Evolutionary conservation across 2,888 invertebrate genomes (phyloP).

Genomic region (Plagodis pulveraria): DNA sequence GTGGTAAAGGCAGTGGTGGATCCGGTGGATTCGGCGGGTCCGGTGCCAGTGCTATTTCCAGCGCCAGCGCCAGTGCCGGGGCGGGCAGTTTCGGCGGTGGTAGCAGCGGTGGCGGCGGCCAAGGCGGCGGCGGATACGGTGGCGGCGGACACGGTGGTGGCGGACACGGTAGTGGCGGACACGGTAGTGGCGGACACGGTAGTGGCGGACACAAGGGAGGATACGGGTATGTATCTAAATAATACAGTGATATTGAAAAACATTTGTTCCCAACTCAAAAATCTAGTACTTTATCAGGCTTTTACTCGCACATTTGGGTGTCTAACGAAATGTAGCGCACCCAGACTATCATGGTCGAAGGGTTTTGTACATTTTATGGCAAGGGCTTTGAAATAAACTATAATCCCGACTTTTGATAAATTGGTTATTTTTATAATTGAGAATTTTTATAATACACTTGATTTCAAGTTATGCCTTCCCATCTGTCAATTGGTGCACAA

Average conservation of each 20-base stretch:
- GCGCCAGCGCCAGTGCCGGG: constrained; percentile 27
- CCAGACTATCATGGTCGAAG: no score
- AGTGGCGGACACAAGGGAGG: constrained; percentile 19
- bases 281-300: no score
- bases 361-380: no score
- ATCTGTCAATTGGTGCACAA: no score
- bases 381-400: no score
- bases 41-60: constrained; percentile 24
- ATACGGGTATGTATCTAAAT: constrained; percentile 47
- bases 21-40: constrained; percentile 7
- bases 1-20: constrained; percentile 30
- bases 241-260: no score
- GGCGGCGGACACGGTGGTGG: constrained; percentile 44
- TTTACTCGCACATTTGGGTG: not conserved
- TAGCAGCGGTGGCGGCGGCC: constrained; percentile 32
- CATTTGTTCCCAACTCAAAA: no score
- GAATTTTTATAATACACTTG: no score
- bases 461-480: no score
- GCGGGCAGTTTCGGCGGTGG: constrained; percentile 14
- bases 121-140: constrained; percentile 28
- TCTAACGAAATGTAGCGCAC: no score
- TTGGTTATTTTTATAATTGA: no score
- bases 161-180: constrained; percentile 25
- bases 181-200: constrained; percentile 30
- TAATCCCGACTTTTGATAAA: no score